Evolutionary conservation across 2,797 vertebrate species (phyloP).

Genomic region (Emys orbicularis): DNA sequence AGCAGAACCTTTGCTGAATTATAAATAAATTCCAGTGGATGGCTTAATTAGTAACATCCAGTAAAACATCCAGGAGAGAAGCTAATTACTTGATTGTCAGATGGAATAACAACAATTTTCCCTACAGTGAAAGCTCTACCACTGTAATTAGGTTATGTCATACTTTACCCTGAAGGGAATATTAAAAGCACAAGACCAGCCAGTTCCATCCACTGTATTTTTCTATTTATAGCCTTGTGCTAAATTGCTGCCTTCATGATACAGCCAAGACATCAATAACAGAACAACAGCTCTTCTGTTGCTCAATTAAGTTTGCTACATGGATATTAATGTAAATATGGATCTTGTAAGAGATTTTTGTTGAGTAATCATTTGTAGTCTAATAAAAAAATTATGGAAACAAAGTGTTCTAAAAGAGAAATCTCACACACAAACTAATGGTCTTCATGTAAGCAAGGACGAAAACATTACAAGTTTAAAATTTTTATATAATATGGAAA

Average conservation of each 20-base stretch:
- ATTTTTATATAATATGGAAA: background rate
- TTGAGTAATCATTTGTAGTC: slow-evolving; percentile 58
- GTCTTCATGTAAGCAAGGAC: background rate
- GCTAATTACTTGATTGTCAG: slow-evolving; percentile 83
- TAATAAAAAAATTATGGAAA: slow-evolving; percentile 37
- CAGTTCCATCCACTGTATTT: slow-evolving; percentile 67
- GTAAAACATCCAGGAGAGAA: slow-evolving; percentile 75
- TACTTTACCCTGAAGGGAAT: slow-evolving; percentile 77
- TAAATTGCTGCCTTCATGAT: slow-evolving; percentile 75
- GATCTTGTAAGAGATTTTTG: slow-evolving; percentile 51
- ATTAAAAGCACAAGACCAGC: slow-evolving; percentile 78
- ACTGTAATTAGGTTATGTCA: slow-evolving; percentile 82
- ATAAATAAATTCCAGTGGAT: slow-evolving; percentile 73
- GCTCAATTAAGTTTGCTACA: slow-evolving; percentile 68
- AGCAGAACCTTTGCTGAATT: slow-evolving; percentile 58
- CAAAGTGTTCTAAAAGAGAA: slow-evolving; percentile 14
- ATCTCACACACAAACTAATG: background rate
- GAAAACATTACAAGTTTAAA: background rate
- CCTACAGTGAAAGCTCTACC: slow-evolving; percentile 75
- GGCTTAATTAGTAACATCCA: slow-evolving; percentile 77
- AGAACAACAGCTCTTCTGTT: slow-evolving; percentile 52
- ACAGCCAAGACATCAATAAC: slow-evolving; percentile 72
- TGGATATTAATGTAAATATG: slow-evolving; percentile 70
- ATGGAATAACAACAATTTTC: slow-evolving; percentile 80
- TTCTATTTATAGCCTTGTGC: slow-evolving; percentile 77